Evolutionary conservation across 1,140 invertebrate genomes (phyloP).

Genomic region (Liolophura sinensis): DNA sequence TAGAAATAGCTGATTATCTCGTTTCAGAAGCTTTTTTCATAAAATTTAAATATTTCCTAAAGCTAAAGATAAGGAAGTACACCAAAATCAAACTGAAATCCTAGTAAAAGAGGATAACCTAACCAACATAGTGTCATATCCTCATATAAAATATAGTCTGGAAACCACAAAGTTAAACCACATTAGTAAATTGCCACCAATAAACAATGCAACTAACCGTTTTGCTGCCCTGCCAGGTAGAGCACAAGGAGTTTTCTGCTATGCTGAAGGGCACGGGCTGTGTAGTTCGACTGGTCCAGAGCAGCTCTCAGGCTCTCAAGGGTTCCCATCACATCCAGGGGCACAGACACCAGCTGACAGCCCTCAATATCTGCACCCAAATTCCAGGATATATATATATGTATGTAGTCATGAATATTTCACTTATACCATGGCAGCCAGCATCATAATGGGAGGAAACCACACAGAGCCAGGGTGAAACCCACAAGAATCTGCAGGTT

Average conservation of each 20-base stretch:
- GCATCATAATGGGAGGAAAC: too few relatives aligned
- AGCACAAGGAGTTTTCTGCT: constrained; percentile 50
- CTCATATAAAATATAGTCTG: too few relatives aligned
- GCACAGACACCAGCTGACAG: constrained; percentile 45
- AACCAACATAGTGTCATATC: too few relatives aligned
- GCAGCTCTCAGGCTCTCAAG: constrained; percentile 37
- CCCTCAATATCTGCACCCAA: constrained; percentile 33
- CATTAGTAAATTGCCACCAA: not conserved
- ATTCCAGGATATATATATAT: not conserved
- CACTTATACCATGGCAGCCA: not conserved
- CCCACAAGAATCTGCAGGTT: not conserved
- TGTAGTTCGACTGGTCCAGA: constrained; percentile 48
- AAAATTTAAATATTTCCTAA: too few relatives aligned
- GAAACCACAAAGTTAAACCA: too few relatives aligned
- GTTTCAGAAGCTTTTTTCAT: too few relatives aligned
- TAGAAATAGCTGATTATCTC: too few relatives aligned
- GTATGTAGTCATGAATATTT: not conserved
- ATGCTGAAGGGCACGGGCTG: constrained; percentile 50
- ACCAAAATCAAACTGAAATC: too few relatives aligned
- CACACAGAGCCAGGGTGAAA: too few relatives aligned
- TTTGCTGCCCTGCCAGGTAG: constrained; percentile 53
- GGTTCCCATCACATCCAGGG: constrained; percentile 46
- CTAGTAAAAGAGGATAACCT: too few relatives aligned
- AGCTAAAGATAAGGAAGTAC: too few relatives aligned
- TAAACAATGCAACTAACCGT: constrained; percentile 30